Base-by-base conservation (phyloP, 2,113 vertebrate genomes). In the Kryptolebias marmoratus region DNA sequence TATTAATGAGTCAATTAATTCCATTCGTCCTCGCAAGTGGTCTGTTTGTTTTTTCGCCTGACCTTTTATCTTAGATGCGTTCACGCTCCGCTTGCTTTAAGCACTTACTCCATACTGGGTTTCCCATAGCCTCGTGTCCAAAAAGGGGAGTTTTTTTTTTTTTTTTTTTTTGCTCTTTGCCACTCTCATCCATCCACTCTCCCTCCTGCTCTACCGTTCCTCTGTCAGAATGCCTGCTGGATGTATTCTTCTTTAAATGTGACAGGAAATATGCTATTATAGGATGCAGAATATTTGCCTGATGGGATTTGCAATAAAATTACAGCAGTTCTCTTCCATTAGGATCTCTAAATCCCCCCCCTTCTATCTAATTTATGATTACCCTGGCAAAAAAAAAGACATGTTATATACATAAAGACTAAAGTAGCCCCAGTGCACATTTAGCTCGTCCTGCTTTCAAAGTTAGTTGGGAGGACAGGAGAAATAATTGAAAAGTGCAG, bases 401-500 rank as follows among this genome's bases (percentile, higher is more conserved):
- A 88, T 83, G 89, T 90, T 90, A 90, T 89, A 88, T 90, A 89
- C 91, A 91, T 90, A 91, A 91, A 87, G 87, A 90, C 81, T 81
- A 87, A 87, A 90, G 87, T 84, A 91, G 88, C 91, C 89, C 75
- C 77, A 76, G 84, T 85, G 85, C 87, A 86, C 88, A 90, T 92
- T 87, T 84, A 87, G 83, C 89, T 90, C 75, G 83, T 92, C 89
- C 90, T 87, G 91, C 92, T 91, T 93, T 93, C 90, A 93, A 94
- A 94, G 94, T 95, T 95, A 94, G 84, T 91, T 90, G 95, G 92
- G 95, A 96, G 96, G 96, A 98, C 97, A 97, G 96, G 95, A 94
- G 93, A 96, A 96, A 96, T 98, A 98, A 98, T 98, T 98, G 97
- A 97, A 97, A 97, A 96, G 94, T 97, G 96, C 94, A 95, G 93